Evolutionary conservation across 2,797 vertebrate species (phyloP), one percentile per base, ranked within the genome.

Genomic region (Ptychobarbus kaznakovi): DNA sequence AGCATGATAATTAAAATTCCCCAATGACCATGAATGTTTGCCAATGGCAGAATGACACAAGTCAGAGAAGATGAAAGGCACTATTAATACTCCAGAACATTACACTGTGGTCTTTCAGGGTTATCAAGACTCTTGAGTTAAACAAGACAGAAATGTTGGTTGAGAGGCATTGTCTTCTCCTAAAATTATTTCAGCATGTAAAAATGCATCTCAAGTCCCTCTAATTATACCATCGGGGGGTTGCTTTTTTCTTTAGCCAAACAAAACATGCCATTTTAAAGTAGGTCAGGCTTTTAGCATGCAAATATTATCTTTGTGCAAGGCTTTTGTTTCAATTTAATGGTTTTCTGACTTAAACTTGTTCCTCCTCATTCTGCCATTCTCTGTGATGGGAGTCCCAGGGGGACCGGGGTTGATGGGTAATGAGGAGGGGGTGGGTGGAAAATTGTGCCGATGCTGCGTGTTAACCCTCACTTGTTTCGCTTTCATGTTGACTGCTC

Each of bases 271-370:
- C 87, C 86, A 90, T 92, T 88, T 92, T 90, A 86, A 95, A 94
- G 91, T 94, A 93, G 94, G 94, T 92, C 95, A 94, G 90, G 89
- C 89, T 93, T 92, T 94, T 92, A 93, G 91, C 90, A 92, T 88
- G 85, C 85, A 93, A 91, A 93, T 90, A 89, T 86, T 84, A 90
- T 90, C 74, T 79, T 86, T 88, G 85, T 74, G 78, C 86, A 81
- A 79, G 85, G 90, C 87, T 92, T 93, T 93, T 90, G 88, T 91
- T 92, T 89, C 80, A 85, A 91, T 94, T 92, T 92, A 92, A 92
- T 93, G 92, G 90, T 92, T 94, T 91, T 92, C 85, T 90, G 87
- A 92, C 90, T 93, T 89, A 92, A 89, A 92, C 89, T 87, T 89
- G 81, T 92, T 92, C 92, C 89, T 89, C 92, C 87, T 93, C 89